Evolutionary conservation across 2,797 vertebrate genomes (phyloP).

Genomic region (Spheniscus humboldti): DNA sequence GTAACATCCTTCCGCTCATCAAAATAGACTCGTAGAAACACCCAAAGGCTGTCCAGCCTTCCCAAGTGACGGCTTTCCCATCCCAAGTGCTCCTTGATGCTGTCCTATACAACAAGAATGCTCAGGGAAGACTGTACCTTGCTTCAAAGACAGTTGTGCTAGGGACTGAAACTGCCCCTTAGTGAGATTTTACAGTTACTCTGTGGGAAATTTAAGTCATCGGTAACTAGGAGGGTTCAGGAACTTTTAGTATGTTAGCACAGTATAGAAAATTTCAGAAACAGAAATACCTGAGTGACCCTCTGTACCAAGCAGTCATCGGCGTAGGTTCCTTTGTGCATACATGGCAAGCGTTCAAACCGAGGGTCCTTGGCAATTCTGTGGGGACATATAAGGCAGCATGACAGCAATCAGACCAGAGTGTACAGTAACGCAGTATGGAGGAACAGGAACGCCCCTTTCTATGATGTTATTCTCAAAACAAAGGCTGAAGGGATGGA

Average conservation of each 20-base stretch:
- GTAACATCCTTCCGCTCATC: background rate
- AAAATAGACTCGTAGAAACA: background rate
- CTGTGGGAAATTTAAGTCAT: background rate
- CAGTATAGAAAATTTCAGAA: background rate
- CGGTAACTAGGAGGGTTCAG: background rate
- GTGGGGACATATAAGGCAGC: background rate
- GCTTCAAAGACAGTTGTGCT: background rate
- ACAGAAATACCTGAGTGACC: constrained; percentile 88
- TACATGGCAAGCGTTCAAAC: constrained; percentile 92
- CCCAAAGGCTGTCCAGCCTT: background rate
- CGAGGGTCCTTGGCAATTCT: constrained; percentile 96
- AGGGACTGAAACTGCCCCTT: background rate
- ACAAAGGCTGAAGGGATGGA: background rate
- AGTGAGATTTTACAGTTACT: background rate
- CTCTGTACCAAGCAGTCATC: constrained; percentile 98
- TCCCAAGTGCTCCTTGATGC: background rate
- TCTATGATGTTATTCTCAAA: background rate
- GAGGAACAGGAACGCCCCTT: background rate
- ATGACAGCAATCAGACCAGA: background rate
- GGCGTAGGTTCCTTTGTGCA: constrained; percentile 95
- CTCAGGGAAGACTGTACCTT: background rate
- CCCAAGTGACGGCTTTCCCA: background rate
- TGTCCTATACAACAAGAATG: background rate
- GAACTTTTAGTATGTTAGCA: background rate
- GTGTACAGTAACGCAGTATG: background rate